Percentiles rank a stretch among this genome's conserved stretches.
Conservation (phyloP, 37 sponge, comb jelly and placozoan species). For the Aphrocallistes beatrix region DNA sequence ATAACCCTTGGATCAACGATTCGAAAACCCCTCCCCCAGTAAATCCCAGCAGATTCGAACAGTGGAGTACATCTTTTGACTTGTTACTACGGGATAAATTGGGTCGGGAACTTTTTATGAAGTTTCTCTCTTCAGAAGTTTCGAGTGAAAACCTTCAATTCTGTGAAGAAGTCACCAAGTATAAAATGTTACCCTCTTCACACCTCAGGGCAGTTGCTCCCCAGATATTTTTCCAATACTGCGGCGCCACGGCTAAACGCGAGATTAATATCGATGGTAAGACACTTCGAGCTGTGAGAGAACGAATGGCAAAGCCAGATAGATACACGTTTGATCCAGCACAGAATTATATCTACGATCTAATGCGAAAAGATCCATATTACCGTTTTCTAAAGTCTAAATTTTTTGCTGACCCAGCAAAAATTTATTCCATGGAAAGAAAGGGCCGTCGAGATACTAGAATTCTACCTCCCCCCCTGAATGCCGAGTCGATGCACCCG, state of each 20-base stretch:
- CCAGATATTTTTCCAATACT: background rate
- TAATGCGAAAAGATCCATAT: background rate
- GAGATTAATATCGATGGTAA: constrained; percentile 15
- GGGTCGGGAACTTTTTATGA: background rate
- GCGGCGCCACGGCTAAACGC: background rate
- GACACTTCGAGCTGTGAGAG: background rate
- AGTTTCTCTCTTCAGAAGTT: background rate
- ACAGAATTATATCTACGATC: constrained; percentile 6
- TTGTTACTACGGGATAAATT: background rate
- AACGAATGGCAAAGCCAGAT: background rate
- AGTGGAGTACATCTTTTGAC: background rate
- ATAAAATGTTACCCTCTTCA: background rate
- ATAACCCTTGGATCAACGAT: background rate
- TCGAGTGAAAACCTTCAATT: background rate
- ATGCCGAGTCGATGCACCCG: background rate
- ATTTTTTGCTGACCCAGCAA: background rate
- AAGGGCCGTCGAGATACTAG: background rate
- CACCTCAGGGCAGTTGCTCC: background rate
- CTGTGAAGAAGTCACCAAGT: background rate
- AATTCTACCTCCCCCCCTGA: background rate
- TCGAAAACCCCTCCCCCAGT: background rate
- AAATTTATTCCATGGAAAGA: background rate
- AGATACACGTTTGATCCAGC: constrained; percentile 1
- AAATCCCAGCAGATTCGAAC: background rate
- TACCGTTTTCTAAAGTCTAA: background rate